Percentiles rank a stretch among this genome's conserved stretches.
These are phyloP conservation scores for Sternotherus odoratus DNA, from an alignment of 2,797 vertebrate genomes.

Conservation along the genomic window DNA sequence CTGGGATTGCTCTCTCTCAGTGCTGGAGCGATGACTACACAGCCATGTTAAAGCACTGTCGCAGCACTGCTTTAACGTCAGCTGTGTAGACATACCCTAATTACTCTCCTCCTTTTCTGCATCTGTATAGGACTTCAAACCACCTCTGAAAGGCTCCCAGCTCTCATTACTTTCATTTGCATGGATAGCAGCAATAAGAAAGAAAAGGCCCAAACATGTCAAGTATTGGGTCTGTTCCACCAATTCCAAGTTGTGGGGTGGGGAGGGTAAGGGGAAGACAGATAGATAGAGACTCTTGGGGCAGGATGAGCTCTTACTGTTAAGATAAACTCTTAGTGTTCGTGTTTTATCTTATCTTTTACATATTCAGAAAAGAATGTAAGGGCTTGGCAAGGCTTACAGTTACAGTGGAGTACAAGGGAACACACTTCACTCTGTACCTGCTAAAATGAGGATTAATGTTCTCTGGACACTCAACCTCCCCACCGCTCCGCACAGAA, in stretches of 20 bases:
- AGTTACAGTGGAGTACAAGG: not conserved
- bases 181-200: constrained; percentile 25
- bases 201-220: constrained; percentile 34
- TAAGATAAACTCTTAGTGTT: not conserved
- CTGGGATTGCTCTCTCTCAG: no score
- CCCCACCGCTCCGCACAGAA: not conserved
- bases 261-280: not conserved
- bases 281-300: not conserved
- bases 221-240: constrained; percentile 12
- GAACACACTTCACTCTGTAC: not conserved
- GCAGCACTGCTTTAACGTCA: no score
- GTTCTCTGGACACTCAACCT: not conserved
- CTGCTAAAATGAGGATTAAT: not conserved
- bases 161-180: constrained; percentile 24
- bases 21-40: no score
- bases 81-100: no score
- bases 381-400: not conserved
- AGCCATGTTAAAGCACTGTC: no score
- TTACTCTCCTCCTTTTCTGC: not conserved
- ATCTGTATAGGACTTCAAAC: not conserved
- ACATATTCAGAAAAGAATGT: not conserved
- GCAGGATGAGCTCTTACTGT: not conserved
- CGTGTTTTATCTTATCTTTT: not conserved
- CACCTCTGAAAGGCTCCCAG: constrained; percentile 38
- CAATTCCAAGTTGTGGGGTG: constrained; percentile 1